phyloP scores from a whole-genome alignment of 2,113 vertebrate genomes.

The Dendrocopos noguchii region DNA sequence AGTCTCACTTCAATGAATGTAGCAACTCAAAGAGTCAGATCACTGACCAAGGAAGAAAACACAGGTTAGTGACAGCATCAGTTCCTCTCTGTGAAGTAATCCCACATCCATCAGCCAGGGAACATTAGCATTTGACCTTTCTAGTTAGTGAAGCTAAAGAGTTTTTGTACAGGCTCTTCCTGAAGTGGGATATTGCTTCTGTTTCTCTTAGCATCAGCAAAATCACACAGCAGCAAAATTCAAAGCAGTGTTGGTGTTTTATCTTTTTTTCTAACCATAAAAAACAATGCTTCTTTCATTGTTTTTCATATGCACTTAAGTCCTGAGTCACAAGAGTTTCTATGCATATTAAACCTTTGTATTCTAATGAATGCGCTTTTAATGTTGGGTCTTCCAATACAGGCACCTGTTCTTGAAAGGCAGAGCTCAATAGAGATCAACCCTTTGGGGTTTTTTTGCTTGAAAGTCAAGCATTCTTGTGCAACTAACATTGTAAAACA shows the following conservation, averaged over 20 bases:
- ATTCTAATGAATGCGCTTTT: not conserved
- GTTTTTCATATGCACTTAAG: not conserved
- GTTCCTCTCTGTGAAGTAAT: not conserved
- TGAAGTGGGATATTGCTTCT: not conserved
- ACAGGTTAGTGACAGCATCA: not conserved
- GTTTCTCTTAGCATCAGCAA: not conserved
- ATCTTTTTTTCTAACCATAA: not conserved
- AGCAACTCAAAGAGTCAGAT: not conserved
- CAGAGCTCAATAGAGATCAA: not conserved
- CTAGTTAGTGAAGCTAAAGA: not conserved
- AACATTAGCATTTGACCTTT: not conserved
- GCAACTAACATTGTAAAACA: not conserved
- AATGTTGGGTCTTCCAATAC: not conserved
- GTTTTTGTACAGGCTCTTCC: not conserved
- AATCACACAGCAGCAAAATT: not conserved
- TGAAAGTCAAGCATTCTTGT: not conserved
- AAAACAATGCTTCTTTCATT: not conserved
- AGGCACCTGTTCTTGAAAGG: not conserved
- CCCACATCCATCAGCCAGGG: not conserved
- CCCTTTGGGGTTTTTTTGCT: too few relatives aligned
- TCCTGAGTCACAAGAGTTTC: not conserved
- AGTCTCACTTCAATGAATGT: not conserved
- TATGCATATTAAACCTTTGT: not conserved
- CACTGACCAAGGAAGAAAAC: not conserved
- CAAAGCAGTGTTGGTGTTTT: not conserved